These are phyloP conservation scores for Rhabdornis inornatus DNA, from an alignment of 2,113 vertebrate species.

Conservation along the genomic window DNA sequence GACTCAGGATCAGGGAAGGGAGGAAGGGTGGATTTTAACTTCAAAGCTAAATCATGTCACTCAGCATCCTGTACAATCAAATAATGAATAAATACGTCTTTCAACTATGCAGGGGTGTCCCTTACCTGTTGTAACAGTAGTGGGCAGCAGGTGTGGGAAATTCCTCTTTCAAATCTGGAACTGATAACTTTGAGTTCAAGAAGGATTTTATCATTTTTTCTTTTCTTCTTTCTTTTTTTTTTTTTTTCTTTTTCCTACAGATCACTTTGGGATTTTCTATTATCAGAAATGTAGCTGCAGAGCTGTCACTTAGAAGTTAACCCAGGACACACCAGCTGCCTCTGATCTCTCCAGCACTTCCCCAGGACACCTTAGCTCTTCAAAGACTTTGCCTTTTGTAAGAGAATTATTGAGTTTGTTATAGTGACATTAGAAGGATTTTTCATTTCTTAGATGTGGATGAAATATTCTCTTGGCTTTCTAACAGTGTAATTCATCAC, in stretches of 20 bases:
- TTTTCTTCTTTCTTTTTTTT: no score
- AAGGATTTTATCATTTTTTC: neutral
- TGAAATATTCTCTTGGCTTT: neutral
- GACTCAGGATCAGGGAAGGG: neutral
- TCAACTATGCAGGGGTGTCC: neutral
- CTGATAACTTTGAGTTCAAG: neutral
- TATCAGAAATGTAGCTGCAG: neutral
- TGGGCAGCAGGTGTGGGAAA: neutral
- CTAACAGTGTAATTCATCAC: neutral
- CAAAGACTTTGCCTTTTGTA: neutral
- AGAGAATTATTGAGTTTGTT: neutral
- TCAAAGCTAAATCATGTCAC: neutral
- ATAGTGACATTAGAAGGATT: neutral
- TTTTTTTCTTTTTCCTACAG: accelerated
- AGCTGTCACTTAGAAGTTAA: neutral
- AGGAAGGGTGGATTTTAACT: neutral
- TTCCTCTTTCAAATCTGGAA: neutral
- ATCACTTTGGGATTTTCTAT: neutral
- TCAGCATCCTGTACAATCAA: neutral
- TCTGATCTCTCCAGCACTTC: neutral
- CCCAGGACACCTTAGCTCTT: neutral
- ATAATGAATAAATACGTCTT: neutral
- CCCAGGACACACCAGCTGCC: neutral
- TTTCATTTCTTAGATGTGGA: neutral
- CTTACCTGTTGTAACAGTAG: neutral